Evolutionary conservation across 2,888 invertebrate species (phyloP).

Genomic region (Tricholauxania praeusta): DNA sequence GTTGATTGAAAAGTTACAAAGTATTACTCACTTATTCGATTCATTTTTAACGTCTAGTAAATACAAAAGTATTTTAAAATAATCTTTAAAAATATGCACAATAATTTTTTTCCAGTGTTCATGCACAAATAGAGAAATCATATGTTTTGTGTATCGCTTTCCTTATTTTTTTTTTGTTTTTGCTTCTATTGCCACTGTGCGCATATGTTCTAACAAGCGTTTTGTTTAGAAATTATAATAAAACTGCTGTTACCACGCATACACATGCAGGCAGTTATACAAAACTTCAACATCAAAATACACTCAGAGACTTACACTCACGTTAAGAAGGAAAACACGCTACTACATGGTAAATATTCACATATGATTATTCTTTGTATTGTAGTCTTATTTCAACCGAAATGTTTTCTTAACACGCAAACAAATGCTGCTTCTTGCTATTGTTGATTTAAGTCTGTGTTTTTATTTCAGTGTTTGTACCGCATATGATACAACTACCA

Average conservation of each 20-base stretch:
- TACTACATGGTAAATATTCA: too few species aligned
- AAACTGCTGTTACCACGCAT: not conserved
- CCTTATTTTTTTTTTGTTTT: not conserved
- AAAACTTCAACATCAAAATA: not conserved
- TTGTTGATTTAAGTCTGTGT: too few species aligned
- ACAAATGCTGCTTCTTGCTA: too few species aligned
- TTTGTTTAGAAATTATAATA: conserved; percentile 17
- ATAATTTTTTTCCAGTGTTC: too few species aligned
- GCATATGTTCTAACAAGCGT: conserved; percentile 19
- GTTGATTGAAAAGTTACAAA: too few species aligned
- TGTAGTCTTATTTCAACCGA: not conserved
- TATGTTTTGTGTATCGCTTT: not conserved
- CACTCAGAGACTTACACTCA: not conserved
- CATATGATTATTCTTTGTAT: too few species aligned
- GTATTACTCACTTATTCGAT: too few species aligned
- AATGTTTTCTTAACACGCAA: conserved; percentile 32
- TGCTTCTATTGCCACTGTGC: not conserved
- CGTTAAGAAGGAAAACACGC: not conserved
- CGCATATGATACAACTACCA: conserved; percentile 22
- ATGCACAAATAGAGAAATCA: not conserved
- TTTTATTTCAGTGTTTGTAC: not conserved
- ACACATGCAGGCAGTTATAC: not conserved
- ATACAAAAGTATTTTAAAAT: too few species aligned
- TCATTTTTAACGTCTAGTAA: too few species aligned
- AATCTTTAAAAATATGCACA: too few species aligned